A percentile compares a stretch with the other conserved stretches of the same genome.
phyloP scores from a whole-genome alignment of 1,140 invertebrate genomes.

The Zaprionus kolodkinae region DNA sequence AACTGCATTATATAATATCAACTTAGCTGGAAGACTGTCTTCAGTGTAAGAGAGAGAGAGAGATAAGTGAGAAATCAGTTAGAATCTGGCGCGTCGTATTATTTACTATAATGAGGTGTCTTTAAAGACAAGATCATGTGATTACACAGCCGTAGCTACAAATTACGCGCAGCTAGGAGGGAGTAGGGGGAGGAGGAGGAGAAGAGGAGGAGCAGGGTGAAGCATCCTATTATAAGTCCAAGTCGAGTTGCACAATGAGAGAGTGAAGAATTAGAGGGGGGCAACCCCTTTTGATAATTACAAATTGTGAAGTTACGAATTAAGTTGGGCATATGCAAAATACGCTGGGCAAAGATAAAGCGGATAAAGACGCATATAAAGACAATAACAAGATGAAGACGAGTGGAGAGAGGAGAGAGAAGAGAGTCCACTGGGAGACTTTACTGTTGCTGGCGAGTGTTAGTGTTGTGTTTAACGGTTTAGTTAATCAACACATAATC shows the following conservation, averaged over 20 bases:
- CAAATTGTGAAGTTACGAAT: constrained; percentile 17
- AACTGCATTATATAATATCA: too few relatives aligned
- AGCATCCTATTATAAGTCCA: not conserved
- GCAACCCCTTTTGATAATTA: constrained; percentile 24
- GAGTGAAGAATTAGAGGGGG: too few relatives aligned
- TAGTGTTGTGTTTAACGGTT: constrained; percentile 51
- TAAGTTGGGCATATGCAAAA: constrained; percentile 29
- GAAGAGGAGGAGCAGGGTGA: too few relatives aligned
- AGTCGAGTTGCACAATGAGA: constrained; percentile 9
- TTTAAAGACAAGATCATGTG: not conserved
- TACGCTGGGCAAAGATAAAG: constrained; percentile 12
- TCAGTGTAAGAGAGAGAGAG: not conserved
- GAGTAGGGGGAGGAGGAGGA: too few relatives aligned
- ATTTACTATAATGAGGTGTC: constrained; percentile 1
- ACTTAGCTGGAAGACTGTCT: too few relatives aligned
- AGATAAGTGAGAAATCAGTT: not conserved
- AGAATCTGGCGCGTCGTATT: not conserved
- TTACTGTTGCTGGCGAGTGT: constrained; percentile 16
- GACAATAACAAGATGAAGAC: not conserved
- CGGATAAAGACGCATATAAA: constrained; percentile 6
- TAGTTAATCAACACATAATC: constrained; percentile 73
- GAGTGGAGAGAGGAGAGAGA: not conserved
- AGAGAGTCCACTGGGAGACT: not conserved
- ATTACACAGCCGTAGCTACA: not conserved
- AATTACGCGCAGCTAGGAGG: not conserved